Evolutionary conservation across 2,797 vertebrate species (phyloP), one percentile per base, ranked within the genome.

Genomic region (Columba guinea): DNA sequence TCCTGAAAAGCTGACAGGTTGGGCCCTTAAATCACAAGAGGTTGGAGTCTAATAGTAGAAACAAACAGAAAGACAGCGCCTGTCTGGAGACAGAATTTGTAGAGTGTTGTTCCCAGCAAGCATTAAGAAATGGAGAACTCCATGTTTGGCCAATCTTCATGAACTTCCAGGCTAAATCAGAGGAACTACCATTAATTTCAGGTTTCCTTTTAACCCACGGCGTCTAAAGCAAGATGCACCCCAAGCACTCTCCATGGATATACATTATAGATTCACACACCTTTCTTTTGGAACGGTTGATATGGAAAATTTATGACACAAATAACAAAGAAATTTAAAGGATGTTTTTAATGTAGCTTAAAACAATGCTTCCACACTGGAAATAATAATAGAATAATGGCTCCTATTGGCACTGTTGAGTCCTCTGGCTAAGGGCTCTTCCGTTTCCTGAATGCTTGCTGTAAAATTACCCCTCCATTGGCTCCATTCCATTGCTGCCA

Each of bases 371-470:
- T 87, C 44, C 64, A 95, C 74, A 63, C 67, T 89, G 84, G 93
- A 96, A 96, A 96, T 92, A 96, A 93, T 96, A 96, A 93, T 73
- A 95, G 90, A 95, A 96, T 96, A 96, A 93, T 94, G 90, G 75
- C 75, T 94, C 16, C 74, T 90, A 73, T 94, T 96, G 95, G 94
- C 78, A 94, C 79, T 68, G 48, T 9, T 92, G 76, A 91, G 62
- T 93, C 64, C 89, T 69, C 71, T 94, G 94, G 70, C 84, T 90
- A 88, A 94, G 48, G 56, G 82, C 68, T 94, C 69, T 93, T 94
- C 95, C 95, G 92, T 97, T 98, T 95, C 97, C 97, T 98, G 95
- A 98, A 97, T 97, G 97, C 97, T 97, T 82, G 90, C 96, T 98
- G 96, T 96, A 98, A 98, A 98, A 98, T 97, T 96, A 97, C 97